These are phyloP conservation scores for Notarius quadriscutis DNA, from an alignment of 2,113 vertebrate genomes.

Conservation along the genomic window DNA sequence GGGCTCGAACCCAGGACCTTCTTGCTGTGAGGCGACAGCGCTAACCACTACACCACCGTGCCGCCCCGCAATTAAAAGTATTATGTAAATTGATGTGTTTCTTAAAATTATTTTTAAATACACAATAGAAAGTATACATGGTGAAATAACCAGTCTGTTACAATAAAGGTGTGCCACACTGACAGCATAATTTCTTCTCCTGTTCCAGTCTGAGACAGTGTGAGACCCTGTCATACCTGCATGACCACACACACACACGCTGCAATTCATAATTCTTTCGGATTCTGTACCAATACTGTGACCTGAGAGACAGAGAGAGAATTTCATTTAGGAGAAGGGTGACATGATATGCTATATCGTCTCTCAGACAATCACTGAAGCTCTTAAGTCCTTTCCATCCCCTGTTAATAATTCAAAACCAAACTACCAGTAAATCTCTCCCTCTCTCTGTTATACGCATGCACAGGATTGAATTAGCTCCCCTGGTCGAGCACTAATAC, in stretches of 20 bases:
- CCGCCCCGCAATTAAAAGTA: not conserved
- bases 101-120: not conserved
- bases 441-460: conserved; percentile 4
- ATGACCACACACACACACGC: not conserved
- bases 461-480: conserved; percentile 15
- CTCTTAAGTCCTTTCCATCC: conserved; percentile 36
- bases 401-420: conserved; percentile 54
- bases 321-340: conserved; percentile 26
- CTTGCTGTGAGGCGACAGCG: too few species aligned
- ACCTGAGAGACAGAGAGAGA: not conserved
- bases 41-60: too few species aligned
- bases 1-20: too few species aligned
- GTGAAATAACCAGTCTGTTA: not conserved
- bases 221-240: not conserved
- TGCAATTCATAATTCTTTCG: not conserved
- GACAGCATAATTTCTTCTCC: not conserved
- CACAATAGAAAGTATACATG: not conserved
- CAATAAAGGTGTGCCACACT: not conserved
- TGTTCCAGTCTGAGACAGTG: not conserved
- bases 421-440: conserved; percentile 51
- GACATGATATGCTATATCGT: conserved; percentile 47
- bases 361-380: conserved; percentile 46
- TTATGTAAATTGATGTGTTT: not conserved
- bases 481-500: conserved; percentile 3
- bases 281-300: not conserved